Evolutionary conservation across 2,888 invertebrate genomes (phyloP), one percentile per base, ranked within the genome.

Genomic region (Caradrina clavipalpis): DNA sequence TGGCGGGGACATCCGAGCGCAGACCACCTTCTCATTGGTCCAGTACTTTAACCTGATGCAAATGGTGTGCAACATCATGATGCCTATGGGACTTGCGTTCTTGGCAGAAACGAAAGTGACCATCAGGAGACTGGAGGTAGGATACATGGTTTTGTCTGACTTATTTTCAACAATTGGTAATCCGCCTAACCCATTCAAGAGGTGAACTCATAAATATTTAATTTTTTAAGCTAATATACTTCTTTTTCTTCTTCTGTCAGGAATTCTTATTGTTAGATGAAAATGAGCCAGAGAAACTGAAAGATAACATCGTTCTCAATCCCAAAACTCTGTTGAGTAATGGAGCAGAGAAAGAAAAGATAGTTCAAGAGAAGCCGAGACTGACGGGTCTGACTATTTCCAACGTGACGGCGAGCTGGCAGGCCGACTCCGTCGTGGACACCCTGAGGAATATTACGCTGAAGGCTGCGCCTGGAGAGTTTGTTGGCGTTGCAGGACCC

Each of bases 1-100:
- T 76, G 98, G 97, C 0, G 96, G 97, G 47, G 85, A 90, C 4
- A 93, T 94, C 75, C 92, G 97, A 88, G 96, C 97, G 0, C 97
- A 97, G 61, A 96, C 97, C 83, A 97, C 98, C 0, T 98, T 98
- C 90, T 97, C 98, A 0, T 95, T 98, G 87, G 97, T 98, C 0
- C 98, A 98, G 86, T 97, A 98, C 89, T 98, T 97, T 87, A 98
- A 98, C 87, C 96, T 97, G 31, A 92, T 98, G 61, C 98, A 98
- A 89, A 88, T 97, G 26, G 92, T 97, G 5, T 97, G 97, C 93
- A 97, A 97, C 56, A 97, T 97, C 17, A 82, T 96, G 96, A 80
- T 97, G 87, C 97, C 97, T 2, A 86, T 96, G 89, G 97, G 96
- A 11, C 90, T 97, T 45, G 92, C 97, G 0, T 93, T 95, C 64